These are phyloP conservation scores for Chiloscyllium punctatum DNA, from an alignment of 2,797 vertebrate genomes.

Conservation along the genomic window DNA sequence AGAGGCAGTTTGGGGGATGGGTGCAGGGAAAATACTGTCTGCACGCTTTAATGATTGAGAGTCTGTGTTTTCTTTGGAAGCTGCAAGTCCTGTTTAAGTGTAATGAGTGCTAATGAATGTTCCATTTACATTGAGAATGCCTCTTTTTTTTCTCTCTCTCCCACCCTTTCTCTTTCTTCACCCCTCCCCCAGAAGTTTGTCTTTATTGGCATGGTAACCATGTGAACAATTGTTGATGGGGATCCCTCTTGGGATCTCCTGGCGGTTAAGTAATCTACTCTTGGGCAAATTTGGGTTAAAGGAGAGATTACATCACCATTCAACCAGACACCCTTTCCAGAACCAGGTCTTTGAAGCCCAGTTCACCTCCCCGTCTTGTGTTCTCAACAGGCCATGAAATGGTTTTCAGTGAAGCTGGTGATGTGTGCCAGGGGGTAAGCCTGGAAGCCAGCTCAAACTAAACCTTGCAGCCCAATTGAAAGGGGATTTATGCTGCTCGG, in stretches of 20 bases:
- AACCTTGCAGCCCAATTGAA: background rate
- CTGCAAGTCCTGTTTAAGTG: background rate
- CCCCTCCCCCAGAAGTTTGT: slow-evolving; percentile 56
- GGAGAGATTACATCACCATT: slow-evolving; percentile 16
- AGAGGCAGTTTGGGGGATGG: background rate
- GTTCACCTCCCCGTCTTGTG: background rate
- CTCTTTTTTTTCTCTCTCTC: background rate
- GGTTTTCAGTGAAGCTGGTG: background rate
- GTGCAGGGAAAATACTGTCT: slow-evolving; percentile 47
- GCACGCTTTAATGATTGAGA: slow-evolving; percentile 40
- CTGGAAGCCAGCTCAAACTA: background rate
- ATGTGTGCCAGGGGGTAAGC: background rate
- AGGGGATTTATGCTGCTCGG: background rate
- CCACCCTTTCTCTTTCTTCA: background rate
- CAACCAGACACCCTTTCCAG: background rate
- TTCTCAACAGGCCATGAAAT: background rate
- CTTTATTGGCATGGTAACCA: slow-evolving; percentile 55
- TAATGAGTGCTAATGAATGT: background rate
- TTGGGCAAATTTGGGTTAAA: slow-evolving; percentile 14
- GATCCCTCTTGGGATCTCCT: slow-evolving; percentile 3
- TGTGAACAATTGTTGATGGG: slow-evolving; percentile 52
- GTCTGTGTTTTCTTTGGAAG: background rate
- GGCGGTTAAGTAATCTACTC: background rate
- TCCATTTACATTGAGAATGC: background rate
- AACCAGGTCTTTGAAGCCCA: background rate